Conservation (phyloP, 2,113 vertebrate genomes). For the Lophura nycthemera region DNA sequence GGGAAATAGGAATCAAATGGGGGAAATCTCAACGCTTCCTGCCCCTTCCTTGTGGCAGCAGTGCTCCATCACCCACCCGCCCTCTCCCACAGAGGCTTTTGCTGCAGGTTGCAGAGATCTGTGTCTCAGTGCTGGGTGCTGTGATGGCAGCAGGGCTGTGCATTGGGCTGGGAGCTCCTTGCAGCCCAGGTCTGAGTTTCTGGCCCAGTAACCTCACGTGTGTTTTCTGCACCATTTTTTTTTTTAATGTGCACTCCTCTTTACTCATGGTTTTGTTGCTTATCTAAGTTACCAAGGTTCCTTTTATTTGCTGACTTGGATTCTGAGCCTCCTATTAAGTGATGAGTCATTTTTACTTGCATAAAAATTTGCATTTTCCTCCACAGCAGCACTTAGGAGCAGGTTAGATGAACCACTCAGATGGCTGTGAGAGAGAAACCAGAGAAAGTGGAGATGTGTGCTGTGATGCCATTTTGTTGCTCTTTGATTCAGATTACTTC, state of each 20-base stretch:
- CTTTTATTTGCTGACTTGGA: slow-evolving; percentile 45
- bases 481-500: not conserved
- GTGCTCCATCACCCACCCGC: rapidly evolving
- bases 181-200: not conserved
- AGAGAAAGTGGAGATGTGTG: not conserved
- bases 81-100: not conserved
- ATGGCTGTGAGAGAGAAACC: not conserved
- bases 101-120: not conserved
- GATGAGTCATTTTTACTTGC: slow-evolving; percentile 40
- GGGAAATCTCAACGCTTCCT: not conserved
- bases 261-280: not conserved
- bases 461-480: not conserved
- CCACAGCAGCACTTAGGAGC: not conserved
- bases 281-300: not conserved
- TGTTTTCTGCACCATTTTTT: not conserved
- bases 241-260: slow-evolving; percentile 12
- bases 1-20: not conserved
- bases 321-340: slow-evolving; percentile 7
- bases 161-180: not conserved
- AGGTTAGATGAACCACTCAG: slow-evolving; percentile 45
- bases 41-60: not conserved
- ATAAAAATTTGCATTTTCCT: slow-evolving; percentile 23
- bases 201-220: not conserved
- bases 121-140: not conserved
- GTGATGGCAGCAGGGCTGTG: not conserved